phyloP scores from a whole-genome alignment of 2,797 vertebrate species.

The Loriculus beryllinus region DNA sequence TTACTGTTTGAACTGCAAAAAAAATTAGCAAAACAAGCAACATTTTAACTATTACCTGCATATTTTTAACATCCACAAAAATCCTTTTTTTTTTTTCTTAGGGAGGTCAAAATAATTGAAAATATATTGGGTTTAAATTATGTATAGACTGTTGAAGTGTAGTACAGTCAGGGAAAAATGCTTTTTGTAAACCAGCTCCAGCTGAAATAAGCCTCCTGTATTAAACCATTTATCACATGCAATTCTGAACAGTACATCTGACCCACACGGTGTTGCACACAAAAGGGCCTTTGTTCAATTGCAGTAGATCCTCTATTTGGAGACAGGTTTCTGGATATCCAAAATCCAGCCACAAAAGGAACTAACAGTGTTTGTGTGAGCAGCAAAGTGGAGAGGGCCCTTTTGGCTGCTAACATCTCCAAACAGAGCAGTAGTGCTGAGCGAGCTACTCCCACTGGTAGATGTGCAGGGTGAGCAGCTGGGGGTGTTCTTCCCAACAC shows the following conservation, averaged over 20 bases:
- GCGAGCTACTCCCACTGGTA: rapidly evolving
- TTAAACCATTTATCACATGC: background rate
- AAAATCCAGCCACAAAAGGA: background rate
- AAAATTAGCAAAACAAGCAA: conserved; percentile 67
- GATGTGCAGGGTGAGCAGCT: background rate
- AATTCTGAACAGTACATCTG: background rate
- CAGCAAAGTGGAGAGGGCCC: background rate
- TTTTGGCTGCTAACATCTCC: background rate
- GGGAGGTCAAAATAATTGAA: conserved; percentile 68
- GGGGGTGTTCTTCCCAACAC: background rate
- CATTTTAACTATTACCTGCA: conserved; percentile 75
- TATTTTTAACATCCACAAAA: conserved; percentile 69
- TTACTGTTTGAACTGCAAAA: conserved; percentile 69
- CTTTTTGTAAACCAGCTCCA: background rate
- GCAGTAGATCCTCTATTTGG: background rate
- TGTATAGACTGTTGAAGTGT: conserved; percentile 22
- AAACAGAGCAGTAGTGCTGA: background rate
- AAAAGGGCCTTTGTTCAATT: background rate
- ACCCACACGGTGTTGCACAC: rapidly evolving
- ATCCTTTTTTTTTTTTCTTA: background rate
- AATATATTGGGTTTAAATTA: conserved; percentile 74
- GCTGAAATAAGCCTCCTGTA: background rate
- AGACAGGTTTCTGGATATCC: background rate
- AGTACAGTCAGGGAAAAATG: background rate
- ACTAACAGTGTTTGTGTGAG: background rate